Evolutionary conservation across 2,888 invertebrate species (phyloP).

Genomic region (Drosophila mayaguana): DNA sequence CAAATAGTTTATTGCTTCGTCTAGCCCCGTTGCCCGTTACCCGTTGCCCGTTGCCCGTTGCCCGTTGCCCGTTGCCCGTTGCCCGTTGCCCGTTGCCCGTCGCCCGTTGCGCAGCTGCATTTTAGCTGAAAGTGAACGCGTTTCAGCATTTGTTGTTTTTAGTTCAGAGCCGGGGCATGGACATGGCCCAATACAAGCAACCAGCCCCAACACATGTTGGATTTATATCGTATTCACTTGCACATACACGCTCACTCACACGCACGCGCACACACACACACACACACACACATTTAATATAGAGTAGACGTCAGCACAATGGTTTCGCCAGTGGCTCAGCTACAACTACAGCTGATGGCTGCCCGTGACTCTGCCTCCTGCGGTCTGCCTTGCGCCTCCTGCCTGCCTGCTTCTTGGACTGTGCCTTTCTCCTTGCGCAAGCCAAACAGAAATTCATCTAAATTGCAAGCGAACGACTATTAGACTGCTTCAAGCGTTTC

Average conservation of each 20-base stretch:
- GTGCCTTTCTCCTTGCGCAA: constrained; percentile 12
- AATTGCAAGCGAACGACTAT: constrained; percentile 61
- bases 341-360: constrained; percentile 10
- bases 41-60: neutral
- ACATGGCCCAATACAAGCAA: constrained; percentile 12
- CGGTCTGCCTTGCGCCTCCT: neutral
- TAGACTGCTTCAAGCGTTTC: constrained; percentile 44
- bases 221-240: constrained; percentile 15
- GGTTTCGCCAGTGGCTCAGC: constrained; percentile 12
- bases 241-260: neutral
- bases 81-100: neutral
- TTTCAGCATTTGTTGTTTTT: constrained; percentile 49
- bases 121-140: constrained; percentile 55
- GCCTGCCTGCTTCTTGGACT: neutral
- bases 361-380: neutral
- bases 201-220: constrained; percentile 28
- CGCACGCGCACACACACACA: constrained; percentile 9
- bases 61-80: neutral
- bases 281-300: constrained; percentile 43
- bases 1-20: constrained; percentile 17
- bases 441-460: constrained; percentile 62
- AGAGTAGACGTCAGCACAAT: constrained; percentile 55
- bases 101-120: constrained; percentile 31
- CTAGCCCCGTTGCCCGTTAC: constrained; percentile 34
- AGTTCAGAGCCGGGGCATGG: constrained; percentile 14